phyloP scores from a whole-genome alignment of 2,888 invertebrate genomes.

The Drosophila mulleri region DNA sequence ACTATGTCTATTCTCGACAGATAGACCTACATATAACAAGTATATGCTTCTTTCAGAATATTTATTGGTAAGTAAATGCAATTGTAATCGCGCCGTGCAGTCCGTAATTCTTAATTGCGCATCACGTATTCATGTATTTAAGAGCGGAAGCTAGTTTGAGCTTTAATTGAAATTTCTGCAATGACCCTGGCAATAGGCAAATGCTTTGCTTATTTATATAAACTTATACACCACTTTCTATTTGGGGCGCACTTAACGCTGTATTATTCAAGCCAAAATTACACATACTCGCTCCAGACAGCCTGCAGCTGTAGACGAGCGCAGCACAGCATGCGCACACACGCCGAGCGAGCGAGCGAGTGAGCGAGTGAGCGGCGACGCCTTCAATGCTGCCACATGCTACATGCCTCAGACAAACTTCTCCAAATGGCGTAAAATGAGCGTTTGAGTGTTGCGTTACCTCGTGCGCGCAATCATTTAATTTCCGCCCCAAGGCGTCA shows the following conservation, averaged over 20 bases:
- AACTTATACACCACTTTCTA: slow-evolving; percentile 27
- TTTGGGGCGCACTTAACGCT: slow-evolving; percentile 39
- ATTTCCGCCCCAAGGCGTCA: slow-evolving; percentile 76
- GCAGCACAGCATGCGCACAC: slow-evolving; percentile 50
- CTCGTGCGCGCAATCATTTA: slow-evolving; percentile 80
- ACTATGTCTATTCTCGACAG: too few relatives aligned
- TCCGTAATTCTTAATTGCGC: too few relatives aligned
- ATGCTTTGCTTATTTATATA: slow-evolving; percentile 28
- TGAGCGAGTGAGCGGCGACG: too few relatives aligned
- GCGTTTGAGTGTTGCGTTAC: slow-evolving; percentile 79
- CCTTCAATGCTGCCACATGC: slow-evolving; percentile 28
- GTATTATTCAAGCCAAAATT: slow-evolving; percentile 66
- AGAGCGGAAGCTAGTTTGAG: neutral
- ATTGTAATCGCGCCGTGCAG: too few relatives aligned
- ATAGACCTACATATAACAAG: too few relatives aligned
- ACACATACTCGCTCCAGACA: slow-evolving; percentile 44
- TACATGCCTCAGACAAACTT: slow-evolving; percentile 73
- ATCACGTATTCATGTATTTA: neutral
- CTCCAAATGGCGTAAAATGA: slow-evolving; percentile 79
- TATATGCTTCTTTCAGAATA: too few relatives aligned
- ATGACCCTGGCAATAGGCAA: slow-evolving; percentile 9
- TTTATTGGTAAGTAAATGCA: too few relatives aligned
- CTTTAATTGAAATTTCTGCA: slow-evolving; percentile 4
- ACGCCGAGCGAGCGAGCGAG: slow-evolving; percentile 33
- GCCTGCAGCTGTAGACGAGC: slow-evolving; percentile 73